Percentiles rank a stretch among this genome's conserved stretches.
These are phyloP conservation scores for Drosophila fungiperda DNA, from an alignment of 2,888 invertebrate species.

Conservation along the genomic window DNA sequence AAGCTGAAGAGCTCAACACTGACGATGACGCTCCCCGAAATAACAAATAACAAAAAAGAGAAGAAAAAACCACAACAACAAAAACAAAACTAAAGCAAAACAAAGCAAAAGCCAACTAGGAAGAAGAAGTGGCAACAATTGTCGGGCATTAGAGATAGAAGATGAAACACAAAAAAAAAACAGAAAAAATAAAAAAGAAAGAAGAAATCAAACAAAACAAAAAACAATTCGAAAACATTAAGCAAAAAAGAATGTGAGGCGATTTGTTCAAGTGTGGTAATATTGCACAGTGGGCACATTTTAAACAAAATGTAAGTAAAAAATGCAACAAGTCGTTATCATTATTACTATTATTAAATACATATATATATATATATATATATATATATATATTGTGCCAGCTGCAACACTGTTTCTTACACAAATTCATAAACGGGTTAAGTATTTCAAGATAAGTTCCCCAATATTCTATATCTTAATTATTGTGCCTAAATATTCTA, in stretches of 20 bases:
- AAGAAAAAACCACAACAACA: conserved; percentile 42
- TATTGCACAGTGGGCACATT: conserved; percentile 43
- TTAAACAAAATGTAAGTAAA: background rate
- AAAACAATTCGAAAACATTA: conserved; percentile 55
- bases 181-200: conserved; percentile 20
- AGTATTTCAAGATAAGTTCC: background rate
- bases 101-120: conserved; percentile 69
- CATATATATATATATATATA: too few relatives aligned
- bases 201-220: conserved; percentile 15
- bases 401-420: background rate
- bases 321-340: background rate
- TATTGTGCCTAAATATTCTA: background rate
- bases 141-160: conserved; percentile 78
- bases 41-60: conserved; percentile 32
- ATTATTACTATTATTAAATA: background rate
- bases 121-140: conserved; percentile 79
- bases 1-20: conserved; percentile 58
- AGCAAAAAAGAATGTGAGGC: conserved; percentile 75
- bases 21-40: conserved; percentile 70
- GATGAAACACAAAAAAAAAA: conserved; percentile 51
- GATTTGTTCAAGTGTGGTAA: conserved; percentile 74
- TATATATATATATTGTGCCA: background rate
- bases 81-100: conserved; percentile 42
- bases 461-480: background rate
- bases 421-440: background rate